Evolutionary conservation across 2,888 invertebrate genomes (phyloP), one percentile per base, ranked within the genome.

Genomic region (Oligia latruncula): DNA sequence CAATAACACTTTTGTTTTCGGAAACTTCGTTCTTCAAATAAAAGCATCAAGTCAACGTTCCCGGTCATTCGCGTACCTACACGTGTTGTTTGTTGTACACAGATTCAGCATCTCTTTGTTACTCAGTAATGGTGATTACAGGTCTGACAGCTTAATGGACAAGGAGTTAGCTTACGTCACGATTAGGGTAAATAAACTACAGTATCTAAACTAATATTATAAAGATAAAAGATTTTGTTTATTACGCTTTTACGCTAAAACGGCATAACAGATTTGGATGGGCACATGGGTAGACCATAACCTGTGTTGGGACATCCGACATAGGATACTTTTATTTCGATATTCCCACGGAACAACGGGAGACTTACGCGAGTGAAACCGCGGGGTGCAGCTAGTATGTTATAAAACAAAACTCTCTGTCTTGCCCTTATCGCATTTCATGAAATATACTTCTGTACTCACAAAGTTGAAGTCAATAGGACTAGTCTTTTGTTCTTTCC

Each of bases 91-190:
- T 68, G 80, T 68, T 62, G 35, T 83, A 64, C 23, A 68, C 62
- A 77, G 62, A 78, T 72, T 70, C n/a, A 8, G 15, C 35, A 70
- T 77, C 40, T 58, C 58, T 83, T 80, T 77, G 83, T 83, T 81
- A n/a, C 68, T 40, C 49, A 58, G 55, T 64, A 62, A 77, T 83
- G 68, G 62, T 64, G 77, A n/a, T 58, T 49, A 83, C 49, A 76
- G 62, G 40, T 77, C 49, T 83, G 80, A 70, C 78, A 83, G 68
- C 55, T 64, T 77, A 80, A 83, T 83, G 83, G 83, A 77, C 40
- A 62, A 77, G 68, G 62, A 83, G 80, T 62, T 62, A 58, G 23
- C 35, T 23, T 82, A 62, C 68, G 77, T 83, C 83, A 77, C 23
- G 67, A 46, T 55, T 62, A 29, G 67, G 67, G 77, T 76, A 58